Percentiles rank a stretch among this genome's conserved stretches.
Conservation (phyloP, 35 echinoderm and acorn worm species). For the Lytechinus pictus region DNA sequence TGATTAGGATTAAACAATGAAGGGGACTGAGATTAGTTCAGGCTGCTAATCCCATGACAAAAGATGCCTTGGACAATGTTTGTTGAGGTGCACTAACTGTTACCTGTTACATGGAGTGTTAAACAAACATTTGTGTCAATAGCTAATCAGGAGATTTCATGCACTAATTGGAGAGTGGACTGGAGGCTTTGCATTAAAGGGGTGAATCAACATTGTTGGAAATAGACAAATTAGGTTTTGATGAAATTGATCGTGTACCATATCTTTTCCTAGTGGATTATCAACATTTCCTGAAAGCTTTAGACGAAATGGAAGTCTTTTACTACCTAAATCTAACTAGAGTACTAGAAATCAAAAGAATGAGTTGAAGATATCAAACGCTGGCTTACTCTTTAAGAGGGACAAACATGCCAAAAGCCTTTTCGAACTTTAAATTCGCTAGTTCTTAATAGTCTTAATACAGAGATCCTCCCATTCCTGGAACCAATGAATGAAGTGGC, state of each 20-base stretch:
- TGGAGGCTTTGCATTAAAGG: neutral
- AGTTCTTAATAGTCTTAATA: neutral
- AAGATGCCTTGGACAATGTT: neutral
- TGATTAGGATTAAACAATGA: neutral
- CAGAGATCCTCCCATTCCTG: neutral
- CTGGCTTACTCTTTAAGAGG: too few relatives aligned
- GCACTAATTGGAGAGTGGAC: neutral
- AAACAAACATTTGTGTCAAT: neutral
- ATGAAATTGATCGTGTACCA: too few relatives aligned
- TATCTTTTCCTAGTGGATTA: too few relatives aligned
- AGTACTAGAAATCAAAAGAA: neutral
- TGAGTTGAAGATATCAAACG: neutral
- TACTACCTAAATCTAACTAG: neutral
- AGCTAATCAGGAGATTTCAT: neutral
- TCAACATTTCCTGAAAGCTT: too few relatives aligned
- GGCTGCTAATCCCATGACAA: neutral
- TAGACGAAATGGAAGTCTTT: too few relatives aligned
- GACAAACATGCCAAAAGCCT: too few relatives aligned
- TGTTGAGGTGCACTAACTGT: neutral
- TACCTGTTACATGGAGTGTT: neutral
- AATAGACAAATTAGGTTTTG: too few relatives aligned
- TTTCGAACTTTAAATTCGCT: too few relatives aligned
- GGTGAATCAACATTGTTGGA: too few relatives aligned
- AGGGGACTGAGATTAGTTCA: neutral
- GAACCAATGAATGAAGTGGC: neutral